These are phyloP conservation scores for Tricholaema leucomelas DNA, from an alignment of 2,113 vertebrate species.

Conservation along the genomic window DNA sequence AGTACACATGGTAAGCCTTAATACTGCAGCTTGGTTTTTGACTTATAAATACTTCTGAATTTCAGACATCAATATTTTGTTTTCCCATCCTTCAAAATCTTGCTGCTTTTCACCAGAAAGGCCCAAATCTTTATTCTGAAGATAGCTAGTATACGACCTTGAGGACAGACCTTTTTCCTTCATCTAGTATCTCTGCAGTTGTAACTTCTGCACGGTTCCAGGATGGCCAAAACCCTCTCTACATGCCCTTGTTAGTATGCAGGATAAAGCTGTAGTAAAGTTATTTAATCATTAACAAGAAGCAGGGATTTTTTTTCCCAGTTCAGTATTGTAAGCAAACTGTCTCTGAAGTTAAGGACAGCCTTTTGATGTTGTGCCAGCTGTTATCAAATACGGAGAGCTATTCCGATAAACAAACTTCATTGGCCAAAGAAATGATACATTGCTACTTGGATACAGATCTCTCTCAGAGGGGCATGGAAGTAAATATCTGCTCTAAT, in stretches of 20 bases:
- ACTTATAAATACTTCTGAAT: not conserved
- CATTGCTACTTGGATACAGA: not conserved
- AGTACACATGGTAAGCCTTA: not conserved
- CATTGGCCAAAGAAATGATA: not conserved
- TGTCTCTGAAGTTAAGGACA: not conserved
- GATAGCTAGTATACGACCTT: not conserved
- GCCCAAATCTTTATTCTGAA: not conserved
- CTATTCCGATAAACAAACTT: not conserved
- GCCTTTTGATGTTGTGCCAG: slow-evolving; percentile 6
- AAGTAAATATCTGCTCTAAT: not conserved
- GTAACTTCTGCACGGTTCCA: not conserved
- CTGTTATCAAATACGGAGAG: not conserved
- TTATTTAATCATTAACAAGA: slow-evolving; percentile 4
- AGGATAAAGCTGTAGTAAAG: not conserved
- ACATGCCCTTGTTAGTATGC: not conserved
- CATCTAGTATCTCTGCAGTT: not conserved
- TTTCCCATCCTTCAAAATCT: not conserved
- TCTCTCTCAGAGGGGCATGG: not conserved
- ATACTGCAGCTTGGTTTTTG: not conserved
- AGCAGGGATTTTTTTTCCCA: not conserved
- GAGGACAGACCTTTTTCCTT: not conserved
- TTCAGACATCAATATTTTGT: not conserved
- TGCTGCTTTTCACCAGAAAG: not conserved
- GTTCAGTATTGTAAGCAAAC: not conserved
- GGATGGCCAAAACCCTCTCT: not conserved